phyloP scores from a whole-genome alignment of 1,140 invertebrate species.

The Drosophila chauvacae region DNA sequence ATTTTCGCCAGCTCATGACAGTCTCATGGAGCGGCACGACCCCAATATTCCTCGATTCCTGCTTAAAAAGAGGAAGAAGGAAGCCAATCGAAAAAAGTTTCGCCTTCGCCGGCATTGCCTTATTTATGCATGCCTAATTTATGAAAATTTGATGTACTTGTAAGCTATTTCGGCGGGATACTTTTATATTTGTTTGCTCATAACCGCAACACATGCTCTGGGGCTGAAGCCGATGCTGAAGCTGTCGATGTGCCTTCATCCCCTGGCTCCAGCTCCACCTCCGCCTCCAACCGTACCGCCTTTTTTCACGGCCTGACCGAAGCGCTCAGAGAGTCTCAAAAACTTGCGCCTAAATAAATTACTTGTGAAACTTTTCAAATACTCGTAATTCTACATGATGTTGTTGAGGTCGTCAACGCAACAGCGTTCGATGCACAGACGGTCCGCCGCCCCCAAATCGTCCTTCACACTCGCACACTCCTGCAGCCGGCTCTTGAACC shows the following conservation, averaged over 20 bases:
- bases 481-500: conserved; percentile 36
- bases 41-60: conserved; percentile 22
- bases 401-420: conserved; percentile 81
- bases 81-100: conserved; percentile 61
- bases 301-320: conserved; percentile 57
- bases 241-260: conserved; percentile 43
- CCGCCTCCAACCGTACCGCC: neutral
- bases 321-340: conserved; percentile 51
- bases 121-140: conserved; percentile 83
- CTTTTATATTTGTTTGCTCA: conserved; percentile 82
- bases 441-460: conserved; percentile 14
- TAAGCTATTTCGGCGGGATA: conserved; percentile 80
- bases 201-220: conserved; percentile 77
- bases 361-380: conserved; percentile 83
- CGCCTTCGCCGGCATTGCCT: conserved; percentile 38
- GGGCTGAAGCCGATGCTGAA: conserved; percentile 10
- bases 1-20: conserved; percentile 80
- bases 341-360: conserved; percentile 83
- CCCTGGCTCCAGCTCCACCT: neutral
- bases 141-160: conserved; percentile 83
- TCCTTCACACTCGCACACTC: conserved; percentile 4
- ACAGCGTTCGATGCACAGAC: conserved; percentile 55
- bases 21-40: conserved; percentile 34
- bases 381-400: conserved; percentile 82
- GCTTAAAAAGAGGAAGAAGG: conserved; percentile 8